Evolutionary conservation across 2,888 invertebrate species (phyloP).

Genomic region (Marasmarcha lunaedactyla): DNA sequence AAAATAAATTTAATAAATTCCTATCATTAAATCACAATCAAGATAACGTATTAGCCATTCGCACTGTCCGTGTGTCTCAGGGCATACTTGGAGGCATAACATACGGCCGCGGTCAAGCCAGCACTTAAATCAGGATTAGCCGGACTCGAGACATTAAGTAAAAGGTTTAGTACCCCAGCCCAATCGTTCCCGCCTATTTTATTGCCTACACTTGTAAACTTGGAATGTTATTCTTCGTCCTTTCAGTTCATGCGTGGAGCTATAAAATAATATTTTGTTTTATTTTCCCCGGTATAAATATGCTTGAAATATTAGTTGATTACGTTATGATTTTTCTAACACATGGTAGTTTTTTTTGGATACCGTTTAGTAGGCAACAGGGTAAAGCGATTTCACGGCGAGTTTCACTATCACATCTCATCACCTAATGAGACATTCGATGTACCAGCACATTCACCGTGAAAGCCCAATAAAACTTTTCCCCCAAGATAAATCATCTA

Average conservation of each 20-base stretch:
- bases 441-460: conserved; percentile 18
- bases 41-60: conserved; percentile 8
- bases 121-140: conserved; percentile 65
- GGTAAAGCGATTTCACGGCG: conserved; percentile 21
- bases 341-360: neutral
- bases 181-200: conserved; percentile 40
- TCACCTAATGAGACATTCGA: conserved; percentile 8
- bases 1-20: conserved; percentile 8
- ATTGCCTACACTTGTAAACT: conserved; percentile 27
- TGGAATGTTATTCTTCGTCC: conserved; percentile 1
- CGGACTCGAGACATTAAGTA: conserved; percentile 46
- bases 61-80: conserved; percentile 23
- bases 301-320: neutral
- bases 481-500: conserved; percentile 39
- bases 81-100: conserved; percentile 38
- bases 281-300: neutral
- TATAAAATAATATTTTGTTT: neutral
- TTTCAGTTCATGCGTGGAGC: neutral
- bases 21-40: conserved; percentile 9
- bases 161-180: conserved; percentile 42
- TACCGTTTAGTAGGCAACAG: conserved; percentile 15
- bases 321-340: neutral
- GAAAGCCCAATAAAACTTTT: conserved; percentile 23
- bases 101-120: conserved; percentile 37
- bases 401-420: conserved; percentile 12